Evolutionary conservation across 2,113 vertebrate species (phyloP).

Genomic region (Athene noctua): DNA sequence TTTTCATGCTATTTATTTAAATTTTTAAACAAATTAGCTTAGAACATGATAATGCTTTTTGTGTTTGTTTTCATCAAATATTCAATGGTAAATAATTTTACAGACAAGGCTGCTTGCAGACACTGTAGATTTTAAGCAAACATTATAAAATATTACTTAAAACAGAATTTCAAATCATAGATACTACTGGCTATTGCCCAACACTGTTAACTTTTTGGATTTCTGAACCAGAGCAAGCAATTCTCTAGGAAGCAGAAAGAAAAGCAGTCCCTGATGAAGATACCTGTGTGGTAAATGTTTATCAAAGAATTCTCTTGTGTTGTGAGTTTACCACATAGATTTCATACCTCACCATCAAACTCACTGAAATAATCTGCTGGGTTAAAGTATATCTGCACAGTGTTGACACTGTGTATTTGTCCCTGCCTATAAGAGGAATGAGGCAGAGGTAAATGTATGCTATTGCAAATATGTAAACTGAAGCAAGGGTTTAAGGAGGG

Average conservation of each 20-base stretch:
- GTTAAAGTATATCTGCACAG: neutral
- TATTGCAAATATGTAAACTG: constrained; percentile 23
- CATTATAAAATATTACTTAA: neutral
- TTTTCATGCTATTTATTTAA: neutral
- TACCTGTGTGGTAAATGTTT: neutral
- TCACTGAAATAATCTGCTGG: neutral
- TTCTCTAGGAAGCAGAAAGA: neutral
- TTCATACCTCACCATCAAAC: neutral
- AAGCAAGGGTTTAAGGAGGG: neutral
- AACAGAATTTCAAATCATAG: neutral
- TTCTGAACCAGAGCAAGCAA: neutral
- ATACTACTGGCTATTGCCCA: neutral
- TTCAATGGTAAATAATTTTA: neutral
- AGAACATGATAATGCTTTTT: neutral
- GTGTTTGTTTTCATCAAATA: constrained; percentile 7
- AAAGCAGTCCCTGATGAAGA: neutral
- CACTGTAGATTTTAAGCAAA: neutral
- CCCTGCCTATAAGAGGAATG: neutral
- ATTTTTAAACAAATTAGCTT: neutral
- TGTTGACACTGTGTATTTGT: neutral
- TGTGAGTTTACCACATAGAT: neutral
- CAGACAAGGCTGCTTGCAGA: neutral
- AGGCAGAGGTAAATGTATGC: neutral
- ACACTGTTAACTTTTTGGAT: neutral
- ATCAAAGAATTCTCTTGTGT: neutral